Evolutionary conservation across 2,797 vertebrate genomes (phyloP), one percentile per base, ranked within the genome.

Genomic region (Lithobates sylvaticus): DNA sequence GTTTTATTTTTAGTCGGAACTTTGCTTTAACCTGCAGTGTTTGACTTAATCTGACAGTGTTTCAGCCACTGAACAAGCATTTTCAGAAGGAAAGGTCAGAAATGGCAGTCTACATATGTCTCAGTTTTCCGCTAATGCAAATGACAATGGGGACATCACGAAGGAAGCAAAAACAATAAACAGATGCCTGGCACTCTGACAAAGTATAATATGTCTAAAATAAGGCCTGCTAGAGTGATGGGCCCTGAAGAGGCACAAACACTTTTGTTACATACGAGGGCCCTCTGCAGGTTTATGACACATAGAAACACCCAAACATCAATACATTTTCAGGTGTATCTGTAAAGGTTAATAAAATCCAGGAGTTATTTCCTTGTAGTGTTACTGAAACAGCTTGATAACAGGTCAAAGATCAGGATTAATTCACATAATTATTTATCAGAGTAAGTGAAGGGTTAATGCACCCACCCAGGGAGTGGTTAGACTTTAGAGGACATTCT

Each of bases 401-500:
- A 67, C 2, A 3, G 65, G 5, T 10, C 65, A 67, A 67, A 67
- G 65, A 0, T 26, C 65, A 67, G 26, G 3, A 67, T 67, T 67
- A 67, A 67, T 27, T 29, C 10, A 67, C 65, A 12, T 27, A 13
- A 67, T 26, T 65, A 65, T 65, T 67, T 29, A 67, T 27, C n/a
- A 9, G 4, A 50, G 29, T 69, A 23, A 44, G 12, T n/a, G 32
- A 44, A 36, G 69, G n/a, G 69, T 85, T 84, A 78, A 68, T 32
- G n/a, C 39, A 26, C 32, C 68, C 68, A 67, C 42, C 27, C 83
- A 74, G 39, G 69, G 84, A 23, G 84, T n/a, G 70, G 50, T 75
- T 9, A 9, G 50, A 18, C 23, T 71, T 34, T 27, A 81, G 68
- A 64, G 21, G 70, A 26, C 71, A 76, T 76, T 70, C 32, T 23